These are phyloP conservation scores for Cyrtonyx montezumae DNA, from an alignment of 2,113 vertebrate species.

Conservation along the genomic window DNA sequence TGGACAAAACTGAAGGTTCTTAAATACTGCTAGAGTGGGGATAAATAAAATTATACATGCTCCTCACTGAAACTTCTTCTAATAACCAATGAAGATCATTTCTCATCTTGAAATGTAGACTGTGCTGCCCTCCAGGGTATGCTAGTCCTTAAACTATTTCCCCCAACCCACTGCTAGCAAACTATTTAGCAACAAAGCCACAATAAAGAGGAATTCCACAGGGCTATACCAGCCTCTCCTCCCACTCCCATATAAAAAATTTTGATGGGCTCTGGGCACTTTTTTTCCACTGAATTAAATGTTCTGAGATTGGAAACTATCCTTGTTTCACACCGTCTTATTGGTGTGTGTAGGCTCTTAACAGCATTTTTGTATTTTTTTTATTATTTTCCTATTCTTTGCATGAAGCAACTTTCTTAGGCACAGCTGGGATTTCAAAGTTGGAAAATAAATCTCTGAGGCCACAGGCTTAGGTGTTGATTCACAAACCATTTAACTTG, in stretches of 20 bases:
- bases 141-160: neutral
- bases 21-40: neutral
- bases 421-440: conserved; percentile 34
- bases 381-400: conserved; percentile 64
- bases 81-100: neutral
- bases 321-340: conserved; percentile 1
- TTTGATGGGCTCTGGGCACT: neutral
- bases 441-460: conserved; percentile 53
- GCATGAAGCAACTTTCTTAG: conserved; percentile 48
- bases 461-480: conserved; percentile 16
- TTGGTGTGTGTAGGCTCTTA: conserved; percentile 1
- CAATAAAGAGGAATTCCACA: conserved; percentile 28
- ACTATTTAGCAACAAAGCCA: neutral
- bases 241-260: neutral
- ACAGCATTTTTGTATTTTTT: conserved; percentile 52
- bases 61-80: neutral
- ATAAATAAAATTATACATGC: neutral
- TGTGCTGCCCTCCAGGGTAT: neutral
- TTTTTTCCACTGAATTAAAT: neutral
- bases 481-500: conserved; percentile 26
- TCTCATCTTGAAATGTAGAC: conserved; percentile 1
- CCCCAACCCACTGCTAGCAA: neutral
- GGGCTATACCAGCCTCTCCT: neutral
- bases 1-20: neutral
- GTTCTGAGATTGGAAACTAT: conserved; percentile 7